A percentile compares a stretch with the other conserved stretches of the same genome.
Conservation (phyloP, 2,888 invertebrate genomes). For the Octonoba sinensis region DNA sequence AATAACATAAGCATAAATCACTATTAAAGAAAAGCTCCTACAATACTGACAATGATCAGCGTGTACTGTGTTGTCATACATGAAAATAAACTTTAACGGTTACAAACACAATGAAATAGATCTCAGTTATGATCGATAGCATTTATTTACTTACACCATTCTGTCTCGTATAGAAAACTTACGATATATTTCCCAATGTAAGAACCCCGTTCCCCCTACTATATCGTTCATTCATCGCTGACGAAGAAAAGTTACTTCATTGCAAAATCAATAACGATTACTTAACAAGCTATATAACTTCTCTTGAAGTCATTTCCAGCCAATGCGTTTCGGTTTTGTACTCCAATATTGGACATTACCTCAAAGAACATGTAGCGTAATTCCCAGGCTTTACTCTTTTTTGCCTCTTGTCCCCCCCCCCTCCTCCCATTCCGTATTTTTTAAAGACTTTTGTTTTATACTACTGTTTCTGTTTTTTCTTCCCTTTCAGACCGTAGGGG, state of each 20-base stretch:
- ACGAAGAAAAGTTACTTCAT: slow-evolving; percentile 34
- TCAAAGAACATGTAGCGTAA: slow-evolving; percentile 31
- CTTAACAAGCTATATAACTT: slow-evolving; percentile 60
- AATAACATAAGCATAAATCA: no score
- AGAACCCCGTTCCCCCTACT: slow-evolving; percentile 2
- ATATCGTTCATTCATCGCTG: slow-evolving; percentile 23
- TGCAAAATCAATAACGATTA: slow-evolving; percentile 61
- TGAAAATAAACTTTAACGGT: no score
- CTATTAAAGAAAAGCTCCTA: no score
- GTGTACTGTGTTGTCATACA: no score
- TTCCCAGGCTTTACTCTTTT: slow-evolving; percentile 8
- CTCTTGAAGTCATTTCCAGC: slow-evolving; percentile 45
- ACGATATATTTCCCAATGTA: no score
- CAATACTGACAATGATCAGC: no score
- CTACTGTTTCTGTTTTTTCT: slow-evolving; percentile 17
- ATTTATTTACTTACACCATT: no score
- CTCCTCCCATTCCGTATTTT: not conserved
- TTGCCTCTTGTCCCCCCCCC: slow-evolving; percentile 6
- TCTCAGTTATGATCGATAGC: no score
- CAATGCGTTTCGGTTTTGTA: slow-evolving; percentile 58
- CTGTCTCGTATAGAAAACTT: no score
- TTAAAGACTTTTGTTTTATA: slow-evolving; percentile 34
- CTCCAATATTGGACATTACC: slow-evolving; percentile 50
- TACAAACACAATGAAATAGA: no score
- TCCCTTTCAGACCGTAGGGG: slow-evolving; percentile 4